Conservation (phyloP, 2,888 invertebrate species). For the Dicyrtoma fusca region DNA sequence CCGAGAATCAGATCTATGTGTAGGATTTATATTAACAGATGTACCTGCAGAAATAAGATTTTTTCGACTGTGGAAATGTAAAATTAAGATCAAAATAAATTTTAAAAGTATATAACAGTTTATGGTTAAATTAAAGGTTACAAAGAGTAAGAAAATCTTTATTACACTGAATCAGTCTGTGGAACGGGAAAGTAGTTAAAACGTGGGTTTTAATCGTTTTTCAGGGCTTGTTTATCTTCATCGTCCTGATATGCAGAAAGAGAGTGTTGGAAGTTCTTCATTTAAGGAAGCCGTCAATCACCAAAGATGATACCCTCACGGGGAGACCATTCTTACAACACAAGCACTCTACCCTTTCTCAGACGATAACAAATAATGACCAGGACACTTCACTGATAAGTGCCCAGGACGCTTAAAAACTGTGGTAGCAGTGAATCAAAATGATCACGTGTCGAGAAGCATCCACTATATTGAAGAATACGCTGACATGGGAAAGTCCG, state of each 20-base stretch:
- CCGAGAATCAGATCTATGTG: too few species aligned
- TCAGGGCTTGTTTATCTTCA: slow-evolving; percentile 55
- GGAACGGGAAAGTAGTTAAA: too few species aligned
- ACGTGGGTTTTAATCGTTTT: slow-evolving; percentile 26
- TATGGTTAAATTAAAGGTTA: too few species aligned
- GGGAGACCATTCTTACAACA: slow-evolving; percentile 51
- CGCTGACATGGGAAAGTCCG: too few species aligned
- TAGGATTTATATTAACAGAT: too few species aligned
- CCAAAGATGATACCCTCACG: slow-evolving; percentile 55
- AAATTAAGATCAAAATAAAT: neutral
- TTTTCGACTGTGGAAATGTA: neutral
- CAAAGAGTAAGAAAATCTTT: too few species aligned
- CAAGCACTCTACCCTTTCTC: slow-evolving; percentile 32
- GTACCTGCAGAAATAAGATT: too few species aligned
- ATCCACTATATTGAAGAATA: too few species aligned
- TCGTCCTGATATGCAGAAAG: slow-evolving; percentile 55
- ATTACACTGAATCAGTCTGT: too few species aligned
- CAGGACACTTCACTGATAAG: slow-evolving; percentile 52
- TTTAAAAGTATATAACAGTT: too few species aligned
- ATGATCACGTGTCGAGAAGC: too few species aligned
- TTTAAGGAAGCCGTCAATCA: slow-evolving; percentile 52
- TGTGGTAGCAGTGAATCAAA: too few species aligned
- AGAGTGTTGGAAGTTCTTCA: slow-evolving; percentile 54
- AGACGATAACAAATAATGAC: slow-evolving; percentile 36
- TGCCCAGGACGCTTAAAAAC: slow-evolving; percentile 48